phyloP scores from a whole-genome alignment of 2,888 invertebrate species.

The Chouioia cunea region DNA sequence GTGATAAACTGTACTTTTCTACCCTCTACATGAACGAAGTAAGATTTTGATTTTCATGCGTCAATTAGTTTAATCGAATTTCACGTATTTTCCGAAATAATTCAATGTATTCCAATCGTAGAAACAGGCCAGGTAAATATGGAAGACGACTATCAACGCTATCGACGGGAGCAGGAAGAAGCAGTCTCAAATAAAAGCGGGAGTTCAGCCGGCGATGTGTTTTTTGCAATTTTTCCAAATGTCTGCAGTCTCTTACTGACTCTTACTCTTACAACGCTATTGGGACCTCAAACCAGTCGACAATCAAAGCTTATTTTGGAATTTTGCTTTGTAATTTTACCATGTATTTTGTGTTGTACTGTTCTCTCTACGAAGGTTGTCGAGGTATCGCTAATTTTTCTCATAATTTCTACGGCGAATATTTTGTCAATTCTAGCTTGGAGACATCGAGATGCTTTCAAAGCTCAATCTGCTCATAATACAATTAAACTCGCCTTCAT shows the following conservation, averaged over 20 bases:
- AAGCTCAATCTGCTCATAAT: conserved; percentile 15
- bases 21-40: too few species aligned
- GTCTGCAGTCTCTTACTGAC: conserved; percentile 57
- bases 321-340: conserved; percentile 59
- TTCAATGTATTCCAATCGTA: not conserved
- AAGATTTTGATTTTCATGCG: too few species aligned
- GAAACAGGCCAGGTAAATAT: conserved; percentile 23
- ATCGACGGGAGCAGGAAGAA: conserved; percentile 60
- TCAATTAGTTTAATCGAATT: not conserved
- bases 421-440: conserved; percentile 48
- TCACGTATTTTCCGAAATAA: not conserved
- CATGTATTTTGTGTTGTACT: conserved; percentile 63
- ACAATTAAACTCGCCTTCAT: conserved; percentile 68
- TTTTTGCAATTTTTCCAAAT: conserved; percentile 59
- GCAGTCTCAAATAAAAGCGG: conserved; percentile 65
- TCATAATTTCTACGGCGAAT: conserved; percentile 53
- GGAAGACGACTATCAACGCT: conserved; percentile 52
- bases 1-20: too few species aligned
- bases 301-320: conserved; percentile 58
- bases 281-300: conserved; percentile 49
- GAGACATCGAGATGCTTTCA: conserved; percentile 39
- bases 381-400: conserved; percentile 52
- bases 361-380: conserved; percentile 57
- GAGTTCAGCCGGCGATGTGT: conserved; percentile 57
- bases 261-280: conserved; percentile 52